Base-by-base conservation (phyloP, 2,113 vertebrate genomes). In the Cathartes aura region DNA sequence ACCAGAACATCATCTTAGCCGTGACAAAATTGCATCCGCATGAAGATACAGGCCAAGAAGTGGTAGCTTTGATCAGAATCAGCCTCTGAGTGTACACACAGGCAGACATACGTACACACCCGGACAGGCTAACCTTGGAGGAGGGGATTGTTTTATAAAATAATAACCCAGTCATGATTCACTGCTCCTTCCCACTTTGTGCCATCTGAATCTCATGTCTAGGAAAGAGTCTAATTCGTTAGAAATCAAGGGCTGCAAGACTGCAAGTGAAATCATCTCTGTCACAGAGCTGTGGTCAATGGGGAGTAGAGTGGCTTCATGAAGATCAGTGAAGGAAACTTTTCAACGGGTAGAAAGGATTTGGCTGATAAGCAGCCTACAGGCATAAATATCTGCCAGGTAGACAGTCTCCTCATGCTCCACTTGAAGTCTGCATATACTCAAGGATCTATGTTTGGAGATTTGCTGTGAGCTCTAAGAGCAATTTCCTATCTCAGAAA, bases 11-110 rank as follows among this genome's bases (percentile, higher is more conserved):
- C 42, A 56, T 92, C 60, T 63, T 60, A 86, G 11, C 71, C 9
- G 0, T 73, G 72, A 79, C 59, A 55, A 88, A 89, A 63, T 90
- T 81, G 12, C 34, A 4, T 82, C 71, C 84, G 73, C 7, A 5
- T 80, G 62, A 66, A 83, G 40, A 50, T 22, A 7, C 11, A n/a
- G 66, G 82, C 91, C 96, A 95, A 89, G 66, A 59, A 29, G 17
- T 70, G 66, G 36, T 32, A 59, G 66, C 78, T 95, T 93, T 93
- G 91, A 92, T 90, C 73, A 89, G 70, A 93, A 52, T 56, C 70
- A 19, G 43, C 27, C 68, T 68, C 66, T 5, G 55, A 63, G 36
- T 27, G 20, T 29, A 5, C 45, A 50, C 38, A 68, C 8, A 58
- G 56, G 58, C 68, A 84, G 60, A 85, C 6, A 4, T 6, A 7